phyloP scores from a whole-genome alignment of 2,888 invertebrate genomes.

The Leptopilina syphax region DNA sequence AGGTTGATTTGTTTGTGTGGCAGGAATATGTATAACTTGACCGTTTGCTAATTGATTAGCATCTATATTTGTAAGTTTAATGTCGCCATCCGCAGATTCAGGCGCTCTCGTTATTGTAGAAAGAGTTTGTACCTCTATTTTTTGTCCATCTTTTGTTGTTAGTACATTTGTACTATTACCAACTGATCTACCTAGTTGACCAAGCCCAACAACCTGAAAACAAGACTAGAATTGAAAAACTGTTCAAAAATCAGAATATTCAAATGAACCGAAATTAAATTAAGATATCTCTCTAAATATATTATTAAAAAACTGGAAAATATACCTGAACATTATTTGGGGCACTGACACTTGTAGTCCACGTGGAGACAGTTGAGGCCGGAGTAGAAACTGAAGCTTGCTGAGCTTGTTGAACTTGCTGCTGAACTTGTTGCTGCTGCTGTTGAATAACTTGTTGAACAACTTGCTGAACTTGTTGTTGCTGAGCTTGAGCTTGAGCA shows the following conservation, averaged over 20 bases:
- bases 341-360: constrained; percentile 73
- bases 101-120: constrained; percentile 68
- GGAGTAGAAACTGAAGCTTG: constrained; percentile 74
- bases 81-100: constrained; percentile 66
- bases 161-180: constrained; percentile 66
- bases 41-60: constrained; percentile 72
- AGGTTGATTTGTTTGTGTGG: constrained; percentile 64
- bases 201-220: constrained; percentile 70
- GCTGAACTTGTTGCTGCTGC: constrained; percentile 60
- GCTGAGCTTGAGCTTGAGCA: constrained; percentile 55
- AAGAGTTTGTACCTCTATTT: constrained; percentile 73
- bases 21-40: constrained; percentile 75
- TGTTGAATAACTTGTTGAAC: constrained; percentile 55
- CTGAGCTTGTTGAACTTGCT: constrained; percentile 73
- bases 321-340: constrained; percentile 73
- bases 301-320: neutral
- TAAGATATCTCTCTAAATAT: neutral
- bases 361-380: constrained; percentile 71
- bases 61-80: constrained; percentile 74
- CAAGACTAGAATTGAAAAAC: neutral
- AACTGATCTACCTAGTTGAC: constrained; percentile 67
- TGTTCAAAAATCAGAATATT: neutral
- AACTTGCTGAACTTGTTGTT: constrained; percentile 59
- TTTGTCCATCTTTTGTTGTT: constrained; percentile 74
- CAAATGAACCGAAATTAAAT: neutral